phyloP scores from a whole-genome alignment of 2,113 vertebrate genomes.

The Miniopterus natalensis region DNA sequence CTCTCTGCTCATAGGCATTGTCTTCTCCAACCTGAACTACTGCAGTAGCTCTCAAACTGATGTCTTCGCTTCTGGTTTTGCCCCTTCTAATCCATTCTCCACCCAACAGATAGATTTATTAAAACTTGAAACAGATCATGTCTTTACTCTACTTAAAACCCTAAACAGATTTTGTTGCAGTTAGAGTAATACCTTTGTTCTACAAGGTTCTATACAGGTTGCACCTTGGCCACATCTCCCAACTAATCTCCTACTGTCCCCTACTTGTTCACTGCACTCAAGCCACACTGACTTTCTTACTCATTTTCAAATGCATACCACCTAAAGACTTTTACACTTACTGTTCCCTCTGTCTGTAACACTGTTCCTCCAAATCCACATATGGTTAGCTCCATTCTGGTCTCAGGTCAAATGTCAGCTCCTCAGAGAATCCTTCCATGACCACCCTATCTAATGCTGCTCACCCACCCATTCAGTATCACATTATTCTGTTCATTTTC shows the following conservation, averaged over 20 bases:
- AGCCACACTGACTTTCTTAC: constrained; percentile 10
- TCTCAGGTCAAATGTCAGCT: neutral
- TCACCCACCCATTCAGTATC: neutral
- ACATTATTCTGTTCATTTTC: constrained; percentile 21
- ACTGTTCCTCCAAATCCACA: neutral
- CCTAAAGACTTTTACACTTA: neutral
- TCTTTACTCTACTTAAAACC: neutral
- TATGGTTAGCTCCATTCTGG: neutral
- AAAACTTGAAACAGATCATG: constrained; percentile 18
- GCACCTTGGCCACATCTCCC: neutral
- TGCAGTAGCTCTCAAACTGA: neutral
- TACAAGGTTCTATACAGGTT: neutral
- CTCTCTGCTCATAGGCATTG: neutral
- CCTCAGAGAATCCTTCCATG: neutral
- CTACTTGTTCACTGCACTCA: neutral
- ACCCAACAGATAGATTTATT: neutral
- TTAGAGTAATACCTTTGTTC: constrained; percentile 36
- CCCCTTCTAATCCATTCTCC: neutral
- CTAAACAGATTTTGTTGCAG: neutral
- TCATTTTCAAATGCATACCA: neutral
- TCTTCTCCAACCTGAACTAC: neutral
- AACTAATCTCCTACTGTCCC: neutral
- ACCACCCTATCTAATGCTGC: neutral
- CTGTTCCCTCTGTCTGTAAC: neutral
- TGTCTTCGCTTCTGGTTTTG: neutral